Conservation (phyloP, 2,797 vertebrate genomes). For the Sebastes hubbsi region DNA sequence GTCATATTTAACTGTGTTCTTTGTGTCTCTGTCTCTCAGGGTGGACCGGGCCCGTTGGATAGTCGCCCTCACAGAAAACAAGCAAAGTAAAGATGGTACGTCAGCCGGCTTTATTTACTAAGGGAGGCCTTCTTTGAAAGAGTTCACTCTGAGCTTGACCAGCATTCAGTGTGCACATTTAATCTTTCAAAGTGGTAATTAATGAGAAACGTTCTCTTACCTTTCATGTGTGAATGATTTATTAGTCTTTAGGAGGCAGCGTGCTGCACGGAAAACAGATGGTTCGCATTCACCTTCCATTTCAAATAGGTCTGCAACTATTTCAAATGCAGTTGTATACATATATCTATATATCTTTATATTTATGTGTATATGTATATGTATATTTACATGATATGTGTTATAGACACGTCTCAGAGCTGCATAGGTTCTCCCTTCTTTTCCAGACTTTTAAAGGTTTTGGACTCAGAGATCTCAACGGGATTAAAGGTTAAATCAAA, state of each 20-base stretch:
- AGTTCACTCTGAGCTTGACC: neutral
- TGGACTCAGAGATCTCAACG: neutral
- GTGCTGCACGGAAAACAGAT: neutral
- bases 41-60: conserved; percentile 94
- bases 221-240: neutral
- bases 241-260: neutral
- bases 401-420: neutral
- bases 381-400: neutral
- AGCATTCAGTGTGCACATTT: neutral
- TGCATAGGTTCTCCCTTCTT: neutral
- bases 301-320: neutral
- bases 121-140: neutral
- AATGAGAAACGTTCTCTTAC: neutral
- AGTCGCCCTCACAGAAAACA: conserved; percentile 81
- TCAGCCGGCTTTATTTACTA: neutral
- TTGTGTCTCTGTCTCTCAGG: conserved; percentile 71
- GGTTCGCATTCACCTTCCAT: neutral
- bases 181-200: neutral
- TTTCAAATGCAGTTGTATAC: neutral
- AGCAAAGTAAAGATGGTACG: conserved; percentile 84
- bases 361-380: too few species aligned
- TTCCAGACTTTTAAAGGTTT: neutral
- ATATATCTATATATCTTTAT: neutral
- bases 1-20: neutral
- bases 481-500: neutral